Evolutionary conservation across 2,888 invertebrate species (phyloP), one percentile per base, ranked within the genome.

Genomic region (Caenorhabditis plicata): DNA sequence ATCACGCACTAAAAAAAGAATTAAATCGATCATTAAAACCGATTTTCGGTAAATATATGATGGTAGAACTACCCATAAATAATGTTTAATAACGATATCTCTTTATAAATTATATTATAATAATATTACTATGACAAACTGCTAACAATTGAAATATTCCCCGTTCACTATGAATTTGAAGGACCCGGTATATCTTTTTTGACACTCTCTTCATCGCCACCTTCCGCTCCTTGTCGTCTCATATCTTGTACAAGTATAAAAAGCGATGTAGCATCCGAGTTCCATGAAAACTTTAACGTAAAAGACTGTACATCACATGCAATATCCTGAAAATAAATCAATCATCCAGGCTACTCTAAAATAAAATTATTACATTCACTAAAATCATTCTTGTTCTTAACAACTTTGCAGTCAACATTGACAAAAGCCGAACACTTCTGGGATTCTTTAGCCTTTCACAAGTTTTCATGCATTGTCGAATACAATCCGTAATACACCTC

Each of bases 241-340:
- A 29, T 15, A 4, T 32, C 45, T 5, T 26, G 22, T 3, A 64
- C 51, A 9, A 57, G 13, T 33, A 52, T 47, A 35, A 62, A 69
- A 27, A 69, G 47, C 1, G 26, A 20, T 1, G 64, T 53, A 13
- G 56, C 47, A 22, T 69, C 69, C n/a, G 54, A 55, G 27, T 51
- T 36, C 1, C 44, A 33, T 4, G 51, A 23, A 39, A 15, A 35
- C 13, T 47, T 47, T 9, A 54, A 32, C 4, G 32, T n/a, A 38
- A 61, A 61, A 15, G 49, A 39, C 11, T 44, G 42, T 26, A 48
- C 35, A 43, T 51, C 51, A 4, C 46, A 13, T 5, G 41, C 19
- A 4, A 60, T 31, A 1, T 54, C 54, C 60, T 60, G 53, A 4
- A 57, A 46, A 19, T 40, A n/a, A 13, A 11, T 13, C 4, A 22